Evolutionary conservation across 2,113 vertebrate species (phyloP), one percentile per base, ranked within the genome.

Genomic region (Pteropus alecto): DNA sequence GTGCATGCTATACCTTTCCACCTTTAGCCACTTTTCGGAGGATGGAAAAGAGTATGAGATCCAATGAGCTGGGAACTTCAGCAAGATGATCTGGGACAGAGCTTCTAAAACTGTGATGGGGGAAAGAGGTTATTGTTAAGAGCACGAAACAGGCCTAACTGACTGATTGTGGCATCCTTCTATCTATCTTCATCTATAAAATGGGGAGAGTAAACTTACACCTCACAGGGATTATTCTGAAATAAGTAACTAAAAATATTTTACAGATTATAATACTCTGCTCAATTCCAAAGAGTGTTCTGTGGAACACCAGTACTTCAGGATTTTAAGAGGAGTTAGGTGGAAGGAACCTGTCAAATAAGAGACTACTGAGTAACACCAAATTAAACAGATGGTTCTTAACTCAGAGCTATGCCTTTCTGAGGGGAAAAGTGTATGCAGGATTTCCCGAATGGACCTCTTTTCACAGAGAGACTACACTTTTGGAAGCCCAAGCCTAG

Each of bases 231-330:
- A n/a, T 81, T 38, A 22, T 79, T 94, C 68, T 78, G 61, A 93
- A 95, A 60, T 87, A 63, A 78, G 30, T 54, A 91, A 87, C 35
- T 41, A 48, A 94, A 89, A 88, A 46, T 61, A 70, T 41, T 90
- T 90, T 73, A 48, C 18, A n/a, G 56, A 43, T 85, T 65, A 6
- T 85, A 81, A 73, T 18, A 26, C 13, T 35, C 76, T 68, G 33
- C 43, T 77, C 15, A 48, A 7, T 92, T 60, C 81, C 51, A 60
- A 28, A 79, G 84, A 87, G 48, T 60, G 7, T 76, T 86, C 71
- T 88, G 11, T 43, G 76, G 51, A 56, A 76, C 28, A 61, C 18
- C 21, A 54, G 3, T 78, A 43, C 28, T 84, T 19, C 7, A 74
- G 63, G 43, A 10, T 84, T 86, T 85, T 87, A 94, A 35, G 16